Evolutionary conservation across 2,797 vertebrate species (phyloP).

Genomic region (Eremophila alpestris): DNA sequence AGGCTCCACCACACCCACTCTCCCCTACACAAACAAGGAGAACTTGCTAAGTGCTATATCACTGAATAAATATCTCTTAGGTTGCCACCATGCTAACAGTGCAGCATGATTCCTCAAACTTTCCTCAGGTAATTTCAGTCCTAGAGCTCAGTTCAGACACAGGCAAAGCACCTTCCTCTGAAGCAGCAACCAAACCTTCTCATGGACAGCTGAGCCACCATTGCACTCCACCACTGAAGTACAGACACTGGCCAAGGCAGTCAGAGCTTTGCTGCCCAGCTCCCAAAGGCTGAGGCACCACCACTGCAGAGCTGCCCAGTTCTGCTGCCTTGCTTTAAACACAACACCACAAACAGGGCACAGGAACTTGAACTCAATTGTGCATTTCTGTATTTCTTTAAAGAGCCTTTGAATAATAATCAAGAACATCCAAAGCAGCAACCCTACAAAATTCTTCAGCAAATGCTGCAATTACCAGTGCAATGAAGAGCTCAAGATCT

Average conservation of each 20-base stretch:
- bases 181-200: not conserved
- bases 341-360: not conserved
- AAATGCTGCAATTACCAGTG: not conserved
- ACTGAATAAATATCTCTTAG: not conserved
- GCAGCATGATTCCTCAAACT: not conserved
- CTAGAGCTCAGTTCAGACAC: not conserved
- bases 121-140: not conserved
- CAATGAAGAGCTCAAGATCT: not conserved
- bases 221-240: not conserved
- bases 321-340: not conserved
- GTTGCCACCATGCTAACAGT: not conserved
- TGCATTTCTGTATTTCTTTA: not conserved
- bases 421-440: not conserved
- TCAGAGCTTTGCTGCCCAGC: not conserved
- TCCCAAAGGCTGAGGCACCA: not conserved
- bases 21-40: not conserved
- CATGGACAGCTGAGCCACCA: not conserved
- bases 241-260: not conserved
- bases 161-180: not conserved
- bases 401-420: not conserved
- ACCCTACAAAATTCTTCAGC: not conserved
- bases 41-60: not conserved
- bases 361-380: not conserved
- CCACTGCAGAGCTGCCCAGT: not conserved
- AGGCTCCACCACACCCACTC: not conserved